phyloP scores from a whole-genome alignment of 2,113 vertebrate species.

The Bubalus kerabau region DNA sequence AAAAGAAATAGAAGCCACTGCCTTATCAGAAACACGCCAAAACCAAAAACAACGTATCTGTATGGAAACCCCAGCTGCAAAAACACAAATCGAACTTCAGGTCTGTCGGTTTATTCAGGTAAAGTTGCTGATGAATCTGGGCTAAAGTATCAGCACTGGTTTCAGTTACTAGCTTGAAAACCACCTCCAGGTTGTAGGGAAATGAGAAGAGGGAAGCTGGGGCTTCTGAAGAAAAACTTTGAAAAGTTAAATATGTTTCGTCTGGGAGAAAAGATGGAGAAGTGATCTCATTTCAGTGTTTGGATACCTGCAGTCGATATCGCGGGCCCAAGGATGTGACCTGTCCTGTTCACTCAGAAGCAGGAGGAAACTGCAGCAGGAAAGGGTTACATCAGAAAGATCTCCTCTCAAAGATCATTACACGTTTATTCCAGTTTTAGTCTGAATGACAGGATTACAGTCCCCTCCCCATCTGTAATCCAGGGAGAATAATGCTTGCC shows the following conservation, averaged over 20 bases:
- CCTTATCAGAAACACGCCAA: neutral
- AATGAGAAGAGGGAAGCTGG: constrained; percentile 23
- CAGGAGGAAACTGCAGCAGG: constrained; percentile 52
- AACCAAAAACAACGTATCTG: neutral
- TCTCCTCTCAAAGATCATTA: constrained; percentile 70
- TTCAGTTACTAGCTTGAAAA: constrained; percentile 63
- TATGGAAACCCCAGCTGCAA: neutral
- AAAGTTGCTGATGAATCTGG: neutral
- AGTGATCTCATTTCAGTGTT: constrained; percentile 73
- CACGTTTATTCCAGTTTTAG: constrained; percentile 69
- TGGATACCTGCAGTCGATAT: constrained; percentile 65
- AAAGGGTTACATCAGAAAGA: constrained; percentile 65
- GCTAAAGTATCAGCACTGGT: neutral
- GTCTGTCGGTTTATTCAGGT: neutral
- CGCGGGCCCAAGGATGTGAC: constrained; percentile 40
- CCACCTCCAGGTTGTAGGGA: constrained; percentile 58
- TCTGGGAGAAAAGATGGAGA: constrained; percentile 52
- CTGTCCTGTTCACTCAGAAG: constrained; percentile 67
- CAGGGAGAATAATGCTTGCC: constrained; percentile 61
- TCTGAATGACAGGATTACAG: constrained; percentile 66
- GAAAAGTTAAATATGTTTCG: constrained; percentile 70
- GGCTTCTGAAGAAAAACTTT: constrained; percentile 60
- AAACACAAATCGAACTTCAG: neutral
- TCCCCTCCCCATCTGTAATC: constrained; percentile 63
- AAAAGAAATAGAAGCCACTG: neutral